These are phyloP conservation scores for Sinella curviseta DNA, from an alignment of 1,140 invertebrate genomes.

Conservation along the genomic window DNA sequence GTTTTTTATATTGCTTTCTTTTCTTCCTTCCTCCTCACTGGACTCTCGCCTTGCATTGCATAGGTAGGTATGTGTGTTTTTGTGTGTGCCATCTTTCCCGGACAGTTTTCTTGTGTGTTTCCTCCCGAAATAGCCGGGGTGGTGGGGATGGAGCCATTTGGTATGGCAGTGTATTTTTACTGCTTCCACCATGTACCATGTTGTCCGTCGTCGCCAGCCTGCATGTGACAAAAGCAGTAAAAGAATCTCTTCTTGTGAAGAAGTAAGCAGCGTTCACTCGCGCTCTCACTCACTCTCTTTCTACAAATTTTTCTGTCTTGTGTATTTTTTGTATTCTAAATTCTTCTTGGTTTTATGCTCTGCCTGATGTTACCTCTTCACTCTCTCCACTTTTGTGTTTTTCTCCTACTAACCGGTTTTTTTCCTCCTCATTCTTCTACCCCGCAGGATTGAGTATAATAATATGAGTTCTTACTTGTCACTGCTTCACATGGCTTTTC, in stretches of 20 bases:
- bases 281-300: background rate
- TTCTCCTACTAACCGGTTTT: background rate
- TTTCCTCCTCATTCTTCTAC: background rate
- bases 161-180: background rate
- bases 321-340: background rate
- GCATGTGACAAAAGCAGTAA: background rate
- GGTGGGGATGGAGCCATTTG: background rate
- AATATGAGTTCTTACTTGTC: background rate
- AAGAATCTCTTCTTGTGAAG: no score
- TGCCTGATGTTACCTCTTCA: background rate
- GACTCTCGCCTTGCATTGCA: background rate
- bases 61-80: background rate
- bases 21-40: background rate
- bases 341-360: background rate
- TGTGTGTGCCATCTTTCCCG: slow-evolving; percentile 21
- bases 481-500: background rate
- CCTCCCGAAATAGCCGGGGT: background rate
- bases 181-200: background rate
- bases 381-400: background rate
- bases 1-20: background rate
- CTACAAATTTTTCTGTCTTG: background rate
- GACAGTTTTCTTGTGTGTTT: background rate
- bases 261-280: background rate
- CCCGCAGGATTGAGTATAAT: background rate
- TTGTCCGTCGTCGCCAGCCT: background rate